Conservation (phyloP, 2,113 vertebrate genomes). For the Corythornis cristatus region DNA sequence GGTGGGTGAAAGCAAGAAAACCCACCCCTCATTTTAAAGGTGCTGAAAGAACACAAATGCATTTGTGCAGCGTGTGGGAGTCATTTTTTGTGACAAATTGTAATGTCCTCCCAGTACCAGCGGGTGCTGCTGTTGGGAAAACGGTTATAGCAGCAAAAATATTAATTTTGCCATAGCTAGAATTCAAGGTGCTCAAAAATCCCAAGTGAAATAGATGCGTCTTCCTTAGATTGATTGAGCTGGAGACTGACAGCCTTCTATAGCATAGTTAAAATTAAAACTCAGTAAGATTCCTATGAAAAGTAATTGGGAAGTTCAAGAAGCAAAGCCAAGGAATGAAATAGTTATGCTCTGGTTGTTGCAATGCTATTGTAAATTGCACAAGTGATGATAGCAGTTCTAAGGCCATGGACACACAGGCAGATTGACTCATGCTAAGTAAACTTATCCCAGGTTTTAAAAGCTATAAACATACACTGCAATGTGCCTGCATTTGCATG, state of each 20-base stretch:
- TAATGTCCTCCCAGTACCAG: neutral
- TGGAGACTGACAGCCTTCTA: neutral
- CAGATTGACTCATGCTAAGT: neutral
- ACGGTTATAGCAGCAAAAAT: neutral
- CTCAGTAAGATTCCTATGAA: neutral
- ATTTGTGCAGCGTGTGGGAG: accelerated
- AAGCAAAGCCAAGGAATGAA: neutral
- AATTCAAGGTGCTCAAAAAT: neutral
- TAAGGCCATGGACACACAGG: neutral
- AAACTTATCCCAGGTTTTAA: slow-evolving; percentile 3
- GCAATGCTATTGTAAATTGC: neutral
- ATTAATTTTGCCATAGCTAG: neutral
- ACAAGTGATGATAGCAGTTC: neutral
- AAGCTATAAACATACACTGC: neutral
- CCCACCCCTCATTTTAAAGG: neutral
- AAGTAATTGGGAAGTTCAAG: neutral
- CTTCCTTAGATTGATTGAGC: neutral
- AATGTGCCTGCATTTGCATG: neutral
- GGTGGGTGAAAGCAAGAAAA: neutral
- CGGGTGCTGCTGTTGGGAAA: neutral
- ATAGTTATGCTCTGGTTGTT: neutral
- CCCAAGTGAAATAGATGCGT: neutral
- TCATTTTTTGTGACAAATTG: neutral
- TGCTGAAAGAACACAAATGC: neutral
- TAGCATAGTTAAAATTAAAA: neutral